These are phyloP conservation scores for Euzetes globulus DNA, from an alignment of 2,888 invertebrate genomes.

Conservation along the genomic window DNA sequence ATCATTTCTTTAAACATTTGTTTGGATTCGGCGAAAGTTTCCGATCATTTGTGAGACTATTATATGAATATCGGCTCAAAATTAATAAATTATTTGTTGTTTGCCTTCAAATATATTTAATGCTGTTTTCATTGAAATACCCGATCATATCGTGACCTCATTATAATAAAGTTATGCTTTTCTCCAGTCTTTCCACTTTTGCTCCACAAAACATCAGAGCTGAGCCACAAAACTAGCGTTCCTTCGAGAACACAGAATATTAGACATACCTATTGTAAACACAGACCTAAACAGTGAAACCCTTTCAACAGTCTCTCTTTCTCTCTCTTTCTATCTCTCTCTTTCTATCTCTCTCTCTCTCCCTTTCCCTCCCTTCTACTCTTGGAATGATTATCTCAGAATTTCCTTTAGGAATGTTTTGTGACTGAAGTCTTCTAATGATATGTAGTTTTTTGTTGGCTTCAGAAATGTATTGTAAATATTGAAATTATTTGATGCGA, in stretches of 20 bases:
- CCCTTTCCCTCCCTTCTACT: neutral
- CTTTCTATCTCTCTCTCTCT: neutral
- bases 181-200: constrained; percentile 6
- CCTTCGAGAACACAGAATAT: neutral
- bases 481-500: too few species aligned
- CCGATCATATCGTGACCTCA: constrained; percentile 17
- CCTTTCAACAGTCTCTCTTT: neutral
- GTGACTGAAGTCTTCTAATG: too few species aligned
- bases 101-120: neutral
- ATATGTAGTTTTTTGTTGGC: too few species aligned
- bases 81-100: neutral
- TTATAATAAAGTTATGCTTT: neutral
- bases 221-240: neutral
- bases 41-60: too few species aligned
- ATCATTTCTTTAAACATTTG: too few species aligned
- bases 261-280: neutral
- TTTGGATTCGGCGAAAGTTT: too few species aligned
- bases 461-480: too few species aligned
- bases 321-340: neutral
- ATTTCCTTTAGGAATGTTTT: too few species aligned
- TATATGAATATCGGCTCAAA: neutral
- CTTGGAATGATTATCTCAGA: too few species aligned
- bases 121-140: constrained; percentile 1
- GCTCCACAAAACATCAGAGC: neutral
- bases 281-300: neutral